phyloP scores from a whole-genome alignment of 2,888 invertebrate genomes.

The Heteropelma amictum region DNA sequence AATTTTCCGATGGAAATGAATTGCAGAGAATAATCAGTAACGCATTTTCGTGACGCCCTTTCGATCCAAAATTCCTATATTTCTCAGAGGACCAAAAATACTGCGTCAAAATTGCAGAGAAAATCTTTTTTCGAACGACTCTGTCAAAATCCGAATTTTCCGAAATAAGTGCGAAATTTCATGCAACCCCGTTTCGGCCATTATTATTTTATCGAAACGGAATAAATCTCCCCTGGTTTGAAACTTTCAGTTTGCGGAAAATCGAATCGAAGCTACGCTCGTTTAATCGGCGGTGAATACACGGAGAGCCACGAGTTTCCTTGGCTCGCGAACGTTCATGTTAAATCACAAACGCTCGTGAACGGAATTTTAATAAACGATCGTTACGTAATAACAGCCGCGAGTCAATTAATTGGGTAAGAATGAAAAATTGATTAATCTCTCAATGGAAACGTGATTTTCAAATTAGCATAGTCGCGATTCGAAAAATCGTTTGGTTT shows the following conservation, averaged over 20 bases:
- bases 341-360: slow-evolving; percentile 72
- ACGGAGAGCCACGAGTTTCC: slow-evolving; percentile 80
- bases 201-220: too few relatives aligned
- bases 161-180: too few relatives aligned
- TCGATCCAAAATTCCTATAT: too few relatives aligned
- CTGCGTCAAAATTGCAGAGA: too few relatives aligned
- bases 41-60: too few relatives aligned
- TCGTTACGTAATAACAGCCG: slow-evolving; percentile 81
- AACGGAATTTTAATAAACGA: slow-evolving; percentile 81
- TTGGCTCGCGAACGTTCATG: slow-evolving; percentile 79
- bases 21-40: too few relatives aligned
- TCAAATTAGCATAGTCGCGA: not conserved
- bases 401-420: slow-evolving; percentile 79
- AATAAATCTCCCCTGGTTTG: too few relatives aligned
- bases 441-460: not conserved
- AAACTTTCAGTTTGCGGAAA: slow-evolving; percentile 77
- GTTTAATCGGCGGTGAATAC: slow-evolving; percentile 79
- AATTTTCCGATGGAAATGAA: too few relatives aligned
- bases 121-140: too few relatives aligned
- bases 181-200: too few relatives aligned
- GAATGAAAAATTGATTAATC: not conserved
- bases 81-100: too few relatives aligned
- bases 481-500: not conserved
- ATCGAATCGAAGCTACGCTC: slow-evolving; percentile 76
- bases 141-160: too few relatives aligned